These are phyloP conservation scores for Chelonus insularis DNA, from an alignment of 1,140 invertebrate genomes.

Conservation along the genomic window DNA sequence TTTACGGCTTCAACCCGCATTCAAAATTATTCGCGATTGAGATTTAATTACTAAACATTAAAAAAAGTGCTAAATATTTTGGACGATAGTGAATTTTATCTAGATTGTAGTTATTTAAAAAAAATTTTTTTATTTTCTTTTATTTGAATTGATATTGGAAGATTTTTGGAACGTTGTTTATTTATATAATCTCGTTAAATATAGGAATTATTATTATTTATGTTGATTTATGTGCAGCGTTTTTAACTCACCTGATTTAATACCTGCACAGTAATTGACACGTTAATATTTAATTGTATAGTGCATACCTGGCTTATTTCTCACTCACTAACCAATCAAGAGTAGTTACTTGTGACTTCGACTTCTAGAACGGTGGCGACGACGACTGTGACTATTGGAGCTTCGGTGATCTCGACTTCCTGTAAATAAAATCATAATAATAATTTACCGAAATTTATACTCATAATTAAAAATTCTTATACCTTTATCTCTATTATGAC, in stretches of 20 bases:
- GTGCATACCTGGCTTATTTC: constrained; percentile 59
- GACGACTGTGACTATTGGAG: constrained; percentile 52
- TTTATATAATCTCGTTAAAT: background rate
- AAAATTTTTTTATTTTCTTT: constrained; percentile 3
- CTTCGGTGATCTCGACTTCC: constrained; percentile 54
- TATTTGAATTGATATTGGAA: no score
- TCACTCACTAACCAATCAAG: constrained; percentile 63
- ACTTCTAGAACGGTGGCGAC: constrained; percentile 57
- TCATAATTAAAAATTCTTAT: constrained; percentile 16
- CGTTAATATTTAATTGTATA: constrained; percentile 56
- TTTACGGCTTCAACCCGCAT: no score
- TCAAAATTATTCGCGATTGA: no score
- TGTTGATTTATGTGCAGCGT: constrained; percentile 56
- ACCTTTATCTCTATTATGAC: constrained; percentile 55
- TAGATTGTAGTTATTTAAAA: no score
- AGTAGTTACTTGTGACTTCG: constrained; percentile 61
- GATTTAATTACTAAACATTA: no score
- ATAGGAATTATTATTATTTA: constrained; percentile 20
- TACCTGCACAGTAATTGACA: constrained; percentile 61
- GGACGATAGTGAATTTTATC: no score
- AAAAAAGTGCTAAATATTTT: no score
- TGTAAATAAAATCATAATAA: no score
- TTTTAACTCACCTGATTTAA: constrained; percentile 57
- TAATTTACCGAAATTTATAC: background rate
- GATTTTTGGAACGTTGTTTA: background rate